Base-by-base conservation (phyloP, 2,113 vertebrate species). In the Cynopterus brachyotis region DNA sequence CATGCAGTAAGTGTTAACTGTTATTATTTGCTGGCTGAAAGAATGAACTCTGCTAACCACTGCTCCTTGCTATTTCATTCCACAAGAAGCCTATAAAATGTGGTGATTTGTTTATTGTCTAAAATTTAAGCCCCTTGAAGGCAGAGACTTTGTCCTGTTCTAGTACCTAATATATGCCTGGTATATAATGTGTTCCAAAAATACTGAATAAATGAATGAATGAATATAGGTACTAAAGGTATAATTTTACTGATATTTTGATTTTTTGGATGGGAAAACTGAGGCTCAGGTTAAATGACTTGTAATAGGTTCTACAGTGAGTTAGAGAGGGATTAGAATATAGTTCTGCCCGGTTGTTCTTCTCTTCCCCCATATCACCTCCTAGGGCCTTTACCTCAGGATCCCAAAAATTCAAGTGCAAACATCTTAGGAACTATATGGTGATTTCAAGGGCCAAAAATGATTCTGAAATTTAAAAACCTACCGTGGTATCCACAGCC, bases 401-500 rank as follows among this genome's bases (percentile, higher is more conserved):
- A 92, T 57, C 30, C 37, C 40, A 45, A 80, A 83, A 85, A 60
- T n/a, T 82, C 70, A 91, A 45, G 45, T 62, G 40, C 8, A n/a
- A 5, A 5, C 3, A 59, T 72, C 47, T 91, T 73, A 82, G 85
- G 60, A 73, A 97, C n/a, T 37, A 70, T 55, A 30, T 7, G 32
- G 81, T 86, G 94, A 60, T 16, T 97, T 96, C 97, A 97, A 97
- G 94, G 95, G 35, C 40, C 66, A 97, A 97, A 75, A 80, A 79
- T 26, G 94, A 96, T 94, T 88, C 22, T 96, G 97, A 96, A 97
- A 98, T 85, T 96, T 94, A 91, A 98, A 98, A 97, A 96, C 99
- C 93, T 99, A 99, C 99, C 97, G 99, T 99, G 37, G 99, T 99
- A 97, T 99, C 99, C 98, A 99, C 98, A 69, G 99, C 98, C 64